Conservation (phyloP, 2,888 invertebrate genomes). For the Ochropleura leucogaster region DNA sequence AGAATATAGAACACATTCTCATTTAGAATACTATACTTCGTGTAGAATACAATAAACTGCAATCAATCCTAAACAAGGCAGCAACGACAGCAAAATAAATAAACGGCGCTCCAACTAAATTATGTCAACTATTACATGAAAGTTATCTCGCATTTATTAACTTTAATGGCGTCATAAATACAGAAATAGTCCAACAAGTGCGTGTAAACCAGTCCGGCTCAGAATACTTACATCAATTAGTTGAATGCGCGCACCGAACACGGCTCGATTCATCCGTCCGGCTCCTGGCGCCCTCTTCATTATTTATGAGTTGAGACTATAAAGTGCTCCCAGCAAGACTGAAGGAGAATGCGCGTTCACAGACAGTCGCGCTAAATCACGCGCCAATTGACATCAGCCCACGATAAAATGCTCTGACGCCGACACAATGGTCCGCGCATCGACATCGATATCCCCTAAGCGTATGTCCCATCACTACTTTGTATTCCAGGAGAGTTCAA, state of each 20-base stretch:
- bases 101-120: slow-evolving; percentile 34
- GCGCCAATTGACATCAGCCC: slow-evolving; percentile 63
- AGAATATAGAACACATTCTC: background rate
- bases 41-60: background rate
- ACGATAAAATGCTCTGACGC: slow-evolving; percentile 70
- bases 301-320: slow-evolving; percentile 73
- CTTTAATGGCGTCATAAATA: slow-evolving; percentile 65
- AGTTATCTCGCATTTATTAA: slow-evolving; percentile 64
- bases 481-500: slow-evolving; percentile 56
- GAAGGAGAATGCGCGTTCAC: slow-evolving; percentile 75
- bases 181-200: slow-evolving; percentile 67
- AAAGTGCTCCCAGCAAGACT: slow-evolving; percentile 67
- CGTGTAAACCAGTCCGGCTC: slow-evolving; percentile 63
- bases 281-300: slow-evolving; percentile 67
- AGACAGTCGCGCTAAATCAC: slow-evolving; percentile 78
- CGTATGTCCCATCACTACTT: slow-evolving; percentile 55
- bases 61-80: slow-evolving; percentile 10
- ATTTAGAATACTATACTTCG: background rate
- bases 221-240: slow-evolving; percentile 70
- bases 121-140: slow-evolving; percentile 54
- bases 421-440: slow-evolving; percentile 65
- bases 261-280: slow-evolving; percentile 64
- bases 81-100: slow-evolving; percentile 33
- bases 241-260: slow-evolving; percentile 63
- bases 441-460: slow-evolving; percentile 61